phyloP scores from a whole-genome alignment of 2,113 vertebrate genomes.

The Nyctibius bracteatus region DNA sequence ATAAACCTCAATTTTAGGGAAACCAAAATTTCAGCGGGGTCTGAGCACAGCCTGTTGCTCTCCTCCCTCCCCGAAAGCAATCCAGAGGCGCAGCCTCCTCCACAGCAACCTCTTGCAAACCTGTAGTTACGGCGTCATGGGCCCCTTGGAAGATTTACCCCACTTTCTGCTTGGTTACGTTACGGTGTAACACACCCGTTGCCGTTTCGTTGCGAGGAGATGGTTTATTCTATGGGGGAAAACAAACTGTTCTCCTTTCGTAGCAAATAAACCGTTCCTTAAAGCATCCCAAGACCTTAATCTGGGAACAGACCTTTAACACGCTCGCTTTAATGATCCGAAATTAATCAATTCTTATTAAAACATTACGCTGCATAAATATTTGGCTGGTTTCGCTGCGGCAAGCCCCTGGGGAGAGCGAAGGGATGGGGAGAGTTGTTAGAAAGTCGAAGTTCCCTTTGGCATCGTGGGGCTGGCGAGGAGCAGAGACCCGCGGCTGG shows the following conservation, averaged over 20 bases:
- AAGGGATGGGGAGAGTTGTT: not conserved
- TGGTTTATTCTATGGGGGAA: not conserved
- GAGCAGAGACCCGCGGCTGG: not conserved
- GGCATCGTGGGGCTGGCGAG: not conserved
- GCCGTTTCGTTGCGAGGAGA: not conserved
- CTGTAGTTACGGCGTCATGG: rapidly evolving
- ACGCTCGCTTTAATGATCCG: not conserved
- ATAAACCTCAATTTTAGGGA: not conserved
- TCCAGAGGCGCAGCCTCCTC: rapidly evolving
- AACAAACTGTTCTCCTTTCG: not conserved
- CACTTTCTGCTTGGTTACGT: rapidly evolving
- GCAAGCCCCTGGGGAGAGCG: not conserved
- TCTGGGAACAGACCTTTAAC: not conserved
- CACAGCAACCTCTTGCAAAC: not conserved
- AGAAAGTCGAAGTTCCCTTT: not conserved
- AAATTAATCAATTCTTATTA: slow-evolving; percentile 1
- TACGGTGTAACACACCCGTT: rapidly evolving
- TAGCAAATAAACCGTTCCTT: not conserved
- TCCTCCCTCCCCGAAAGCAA: not conserved
- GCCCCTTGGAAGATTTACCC: not conserved
- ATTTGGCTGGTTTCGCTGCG: not conserved
- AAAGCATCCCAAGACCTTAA: not conserved
- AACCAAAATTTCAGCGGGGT: not conserved
- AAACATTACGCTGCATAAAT: not conserved
- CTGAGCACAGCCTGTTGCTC: not conserved